These are phyloP conservation scores for Sycophaga agraensis DNA, from an alignment of 1,140 invertebrate genomes.

Conservation along the genomic window DNA sequence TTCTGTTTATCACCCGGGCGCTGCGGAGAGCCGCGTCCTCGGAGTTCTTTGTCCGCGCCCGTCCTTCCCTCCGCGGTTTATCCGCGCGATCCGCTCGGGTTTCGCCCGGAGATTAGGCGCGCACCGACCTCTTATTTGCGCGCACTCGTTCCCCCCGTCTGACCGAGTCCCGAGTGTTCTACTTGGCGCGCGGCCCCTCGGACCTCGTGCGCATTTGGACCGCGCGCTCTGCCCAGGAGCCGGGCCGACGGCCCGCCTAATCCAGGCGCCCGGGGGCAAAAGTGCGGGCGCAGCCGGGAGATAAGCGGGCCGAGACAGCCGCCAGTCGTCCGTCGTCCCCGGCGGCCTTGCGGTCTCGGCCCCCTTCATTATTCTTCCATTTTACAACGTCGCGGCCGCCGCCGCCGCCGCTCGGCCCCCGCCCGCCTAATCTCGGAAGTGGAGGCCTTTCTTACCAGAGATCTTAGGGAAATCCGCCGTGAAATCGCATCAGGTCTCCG, in stretches of 20 bases:
- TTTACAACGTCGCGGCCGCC: slow-evolving; percentile 11
- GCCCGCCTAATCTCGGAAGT: neutral
- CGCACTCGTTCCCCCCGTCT: neutral
- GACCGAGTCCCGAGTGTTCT: neutral
- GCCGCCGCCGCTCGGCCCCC: too few species aligned
- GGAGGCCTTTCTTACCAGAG: slow-evolving; percentile 54
- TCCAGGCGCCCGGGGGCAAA: too few species aligned
- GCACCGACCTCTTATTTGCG: too few species aligned
- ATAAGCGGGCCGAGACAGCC: slow-evolving; percentile 12
- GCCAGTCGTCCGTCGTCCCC: neutral
- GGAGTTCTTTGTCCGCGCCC: too few species aligned
- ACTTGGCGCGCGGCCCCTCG: neutral
- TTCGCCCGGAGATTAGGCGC: neutral
- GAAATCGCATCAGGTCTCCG: slow-evolving; percentile 57
- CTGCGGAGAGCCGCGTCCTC: too few species aligned
- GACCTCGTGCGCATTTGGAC: too few species aligned
- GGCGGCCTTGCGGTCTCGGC: too few species aligned
- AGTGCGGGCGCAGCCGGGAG: too few species aligned
- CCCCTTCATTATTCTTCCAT: slow-evolving; percentile 29
- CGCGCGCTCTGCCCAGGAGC: too few species aligned
- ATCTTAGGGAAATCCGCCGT: slow-evolving; percentile 60
- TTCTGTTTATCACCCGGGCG: too few species aligned
- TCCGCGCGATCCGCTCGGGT: neutral
- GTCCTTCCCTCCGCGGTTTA: neutral
- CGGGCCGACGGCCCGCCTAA: too few species aligned